phyloP scores from a whole-genome alignment of 1,140 invertebrate species.

The Hydropsyche tenuis region DNA sequence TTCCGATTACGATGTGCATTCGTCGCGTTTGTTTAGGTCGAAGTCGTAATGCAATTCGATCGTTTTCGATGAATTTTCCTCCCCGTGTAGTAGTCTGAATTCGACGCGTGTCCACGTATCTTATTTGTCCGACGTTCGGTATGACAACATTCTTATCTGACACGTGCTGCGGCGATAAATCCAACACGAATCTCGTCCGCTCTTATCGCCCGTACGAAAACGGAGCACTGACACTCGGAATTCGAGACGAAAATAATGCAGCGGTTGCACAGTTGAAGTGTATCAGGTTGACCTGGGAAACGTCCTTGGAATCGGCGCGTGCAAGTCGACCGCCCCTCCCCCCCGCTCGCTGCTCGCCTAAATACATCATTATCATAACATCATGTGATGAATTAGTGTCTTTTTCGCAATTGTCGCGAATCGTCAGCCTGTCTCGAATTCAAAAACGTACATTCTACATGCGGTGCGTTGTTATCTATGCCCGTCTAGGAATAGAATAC shows the following conservation, averaged over 20 bases:
- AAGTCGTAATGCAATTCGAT: no score
- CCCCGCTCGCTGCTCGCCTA: not conserved
- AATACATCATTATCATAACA: no score
- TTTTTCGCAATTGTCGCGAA: no score
- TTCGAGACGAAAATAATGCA: no score
- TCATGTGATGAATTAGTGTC: no score
- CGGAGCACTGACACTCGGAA: not conserved
- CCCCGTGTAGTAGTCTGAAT: no score
- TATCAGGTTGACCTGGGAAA: constrained; percentile 15
- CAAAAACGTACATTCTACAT: no score
- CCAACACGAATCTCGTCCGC: not conserved
- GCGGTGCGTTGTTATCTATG: not conserved
- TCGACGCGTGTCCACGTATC: no score
- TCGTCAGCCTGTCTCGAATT: no score
- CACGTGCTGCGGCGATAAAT: not conserved
- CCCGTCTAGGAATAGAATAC: not conserved
- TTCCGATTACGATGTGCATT: no score
- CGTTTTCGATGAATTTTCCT: no score
- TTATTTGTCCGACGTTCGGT: not conserved
- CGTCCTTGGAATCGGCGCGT: constrained; percentile 27
- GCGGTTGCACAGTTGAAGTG: constrained; percentile 1
- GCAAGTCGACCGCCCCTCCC: not conserved
- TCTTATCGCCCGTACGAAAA: not conserved
- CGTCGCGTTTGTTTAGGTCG: no score
- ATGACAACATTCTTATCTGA: not conserved